These are phyloP conservation scores for Peribatodes rhomboidaria DNA, from an alignment of 2,888 invertebrate species.

Conservation along the genomic window DNA sequence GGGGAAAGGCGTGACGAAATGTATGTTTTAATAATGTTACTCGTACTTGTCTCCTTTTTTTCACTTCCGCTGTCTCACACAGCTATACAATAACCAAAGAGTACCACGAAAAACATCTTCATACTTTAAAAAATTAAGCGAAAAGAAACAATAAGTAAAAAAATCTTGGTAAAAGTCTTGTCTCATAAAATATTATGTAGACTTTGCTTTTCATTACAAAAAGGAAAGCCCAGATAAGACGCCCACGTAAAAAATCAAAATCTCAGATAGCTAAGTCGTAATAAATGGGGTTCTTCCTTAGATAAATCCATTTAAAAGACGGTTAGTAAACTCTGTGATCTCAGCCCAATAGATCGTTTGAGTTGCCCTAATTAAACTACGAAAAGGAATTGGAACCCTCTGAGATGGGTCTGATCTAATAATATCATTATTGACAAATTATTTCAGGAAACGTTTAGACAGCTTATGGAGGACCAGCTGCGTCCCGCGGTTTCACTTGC, in stretches of 20 bases:
- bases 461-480: too few relatives aligned
- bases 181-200: too few relatives aligned
- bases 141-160: too few relatives aligned
- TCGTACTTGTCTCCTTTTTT: too few relatives aligned
- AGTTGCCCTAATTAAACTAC: conserved; percentile 37
- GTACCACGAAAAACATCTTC: too few relatives aligned
- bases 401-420: conserved; percentile 18
- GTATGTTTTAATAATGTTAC: too few relatives aligned
- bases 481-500: too few relatives aligned
- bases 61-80: too few relatives aligned
- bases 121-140: too few relatives aligned
- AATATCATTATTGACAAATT: conserved; percentile 19
- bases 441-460: conserved; percentile 1
- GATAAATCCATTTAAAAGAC: conserved; percentile 42
- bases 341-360: conserved; percentile 40
- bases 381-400: conserved; percentile 32
- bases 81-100: too few relatives aligned
- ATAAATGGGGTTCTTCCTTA: conserved; percentile 14
- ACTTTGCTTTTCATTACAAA: not conserved
- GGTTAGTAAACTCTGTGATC: conserved; percentile 33
- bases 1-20: too few relatives aligned
- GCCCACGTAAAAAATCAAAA: conserved; percentile 29
- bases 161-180: not conserved
- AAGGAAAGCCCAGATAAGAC: conserved; percentile 8
- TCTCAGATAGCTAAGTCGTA: conserved; percentile 11